Evolutionary conservation across 2,113 vertebrate species (phyloP).

Genomic region (Fukomys damarensis): DNA sequence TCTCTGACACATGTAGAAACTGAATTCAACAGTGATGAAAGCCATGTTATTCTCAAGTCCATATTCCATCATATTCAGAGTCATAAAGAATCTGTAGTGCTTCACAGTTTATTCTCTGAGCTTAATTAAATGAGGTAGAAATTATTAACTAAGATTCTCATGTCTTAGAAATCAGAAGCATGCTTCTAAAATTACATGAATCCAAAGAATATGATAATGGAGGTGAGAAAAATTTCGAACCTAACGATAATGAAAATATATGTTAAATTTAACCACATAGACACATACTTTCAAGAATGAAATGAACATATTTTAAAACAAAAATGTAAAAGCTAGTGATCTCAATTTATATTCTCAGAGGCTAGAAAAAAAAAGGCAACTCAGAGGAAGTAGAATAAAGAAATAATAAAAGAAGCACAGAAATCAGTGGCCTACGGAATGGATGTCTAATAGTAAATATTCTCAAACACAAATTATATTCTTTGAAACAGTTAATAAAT

Average conservation of each 20-base stretch:
- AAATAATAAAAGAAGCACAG: not conserved
- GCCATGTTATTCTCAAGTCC: not conserved
- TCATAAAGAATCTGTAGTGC: not conserved
- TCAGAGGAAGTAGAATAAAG: not conserved
- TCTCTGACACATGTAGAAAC: not conserved
- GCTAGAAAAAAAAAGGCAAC: not conserved
- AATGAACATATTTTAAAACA: not conserved
- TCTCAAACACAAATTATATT: not conserved
- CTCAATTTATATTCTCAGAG: not conserved
- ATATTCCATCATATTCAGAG: not conserved
- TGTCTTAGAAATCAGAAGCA: not conserved
- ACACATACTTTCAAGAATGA: not conserved
- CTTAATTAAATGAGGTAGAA: not conserved
- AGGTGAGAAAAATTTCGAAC: constrained; percentile 14
- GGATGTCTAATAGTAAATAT: not conserved
- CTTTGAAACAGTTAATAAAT: not conserved
- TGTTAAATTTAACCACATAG: not conserved
- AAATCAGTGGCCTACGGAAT: not conserved
- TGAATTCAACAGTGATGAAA: not conserved
- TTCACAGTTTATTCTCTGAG: not conserved
- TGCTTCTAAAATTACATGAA: not conserved
- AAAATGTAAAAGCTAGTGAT: not conserved
- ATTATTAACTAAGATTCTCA: not conserved
- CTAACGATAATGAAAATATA: not conserved
- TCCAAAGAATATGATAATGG: not conserved